phyloP scores from a whole-genome alignment of 2,888 invertebrate species.

The Hydrotaea cyrtoneurina region DNA sequence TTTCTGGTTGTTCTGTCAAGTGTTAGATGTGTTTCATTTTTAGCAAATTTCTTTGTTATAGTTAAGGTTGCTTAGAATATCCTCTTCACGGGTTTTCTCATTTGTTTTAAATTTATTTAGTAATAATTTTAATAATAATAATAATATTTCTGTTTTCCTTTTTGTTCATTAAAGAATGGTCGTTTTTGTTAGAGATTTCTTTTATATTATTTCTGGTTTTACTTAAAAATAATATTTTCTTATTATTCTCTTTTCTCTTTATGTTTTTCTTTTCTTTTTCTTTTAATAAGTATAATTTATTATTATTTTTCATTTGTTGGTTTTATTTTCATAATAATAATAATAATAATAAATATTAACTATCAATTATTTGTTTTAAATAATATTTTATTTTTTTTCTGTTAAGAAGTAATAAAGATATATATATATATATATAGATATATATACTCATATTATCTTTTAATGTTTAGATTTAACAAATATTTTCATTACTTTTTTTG shows the following conservation, averaged over 20 bases:
- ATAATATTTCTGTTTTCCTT: slow-evolving; percentile 31
- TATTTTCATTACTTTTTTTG: slow-evolving; percentile 41
- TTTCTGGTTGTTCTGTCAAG: slow-evolving; percentile 48
- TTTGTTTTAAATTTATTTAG: slow-evolving; percentile 41
- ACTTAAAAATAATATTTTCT: slow-evolving; percentile 27
- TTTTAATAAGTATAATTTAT: slow-evolving; percentile 42
- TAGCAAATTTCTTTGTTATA: slow-evolving; percentile 54
- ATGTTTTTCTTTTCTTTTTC: too few relatives aligned
- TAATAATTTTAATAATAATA: slow-evolving; percentile 41
- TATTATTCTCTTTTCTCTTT: slow-evolving; percentile 48
- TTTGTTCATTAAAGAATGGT: slow-evolving; percentile 66
- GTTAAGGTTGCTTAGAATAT: slow-evolving; percentile 21
- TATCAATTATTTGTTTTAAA: slow-evolving; percentile 66
- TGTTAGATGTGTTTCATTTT: slow-evolving; percentile 40
- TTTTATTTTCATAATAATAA: slow-evolving; percentile 58
- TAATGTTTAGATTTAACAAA: slow-evolving; percentile 57
- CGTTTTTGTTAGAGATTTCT: slow-evolving; percentile 54
- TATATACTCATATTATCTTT: slow-evolving; percentile 36
- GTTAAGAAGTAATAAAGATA: slow-evolving; percentile 62
- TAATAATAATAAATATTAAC: slow-evolving; percentile 66
- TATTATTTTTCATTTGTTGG: slow-evolving; percentile 11
- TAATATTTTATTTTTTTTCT: slow-evolving; percentile 41
- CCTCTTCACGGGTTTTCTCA: slow-evolving; percentile 23
- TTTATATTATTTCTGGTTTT: slow-evolving; percentile 38
- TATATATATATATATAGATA: slow-evolving; percentile 50